Base-by-base conservation (phyloP, 2,888 invertebrate species). In the Idaea straminata region DNA sequence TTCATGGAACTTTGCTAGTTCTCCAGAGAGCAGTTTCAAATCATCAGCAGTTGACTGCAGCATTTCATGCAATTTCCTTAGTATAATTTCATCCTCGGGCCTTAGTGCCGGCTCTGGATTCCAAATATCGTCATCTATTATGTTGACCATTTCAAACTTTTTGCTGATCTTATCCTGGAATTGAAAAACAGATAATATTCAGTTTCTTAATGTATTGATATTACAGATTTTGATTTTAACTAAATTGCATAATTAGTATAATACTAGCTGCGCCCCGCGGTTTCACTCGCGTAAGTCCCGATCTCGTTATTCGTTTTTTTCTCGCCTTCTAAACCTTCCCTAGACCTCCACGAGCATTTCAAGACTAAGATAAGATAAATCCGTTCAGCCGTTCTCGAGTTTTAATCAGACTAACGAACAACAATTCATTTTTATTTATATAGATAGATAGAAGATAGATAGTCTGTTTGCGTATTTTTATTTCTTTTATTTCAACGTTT, bases 11-110 rank as follows among this genome's bases (percentile, higher is more conserved):
- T 85, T 87, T 13, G 83, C 78, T 71, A 92, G 77, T 82, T 91
- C 91, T 59, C 86, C 86, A 65, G 92, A 88, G 65, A 93, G 87
- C 76, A 86, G 78, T 77, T 90, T 89, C 64, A 93, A 83, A 80
- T 92, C 92, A 74, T 88, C 89, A 72, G 93, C 89, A 76, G 93
- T 92, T 66, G 90, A 86, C 82, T 89, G 89, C 79, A 93, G 85
- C 89, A 92, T 89, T 62, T 90, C 91, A 75, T 89, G 90, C 72
- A 93, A 81, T 80, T 88, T 89, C 67, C 87, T 84, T 72, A 91
- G 74, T 69, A 89, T 82, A 62, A 88, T 82, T 84, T 93, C 92
- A 74, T 93, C 92, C 82, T 93, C 91, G 62, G 90, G 91, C 79
- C 83, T 81, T 74, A 92, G 78, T 66, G 86, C 84, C 69, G 91